Conservation (phyloP, 1,140 invertebrate genomes). For the Zaprionus nigranus region DNA sequence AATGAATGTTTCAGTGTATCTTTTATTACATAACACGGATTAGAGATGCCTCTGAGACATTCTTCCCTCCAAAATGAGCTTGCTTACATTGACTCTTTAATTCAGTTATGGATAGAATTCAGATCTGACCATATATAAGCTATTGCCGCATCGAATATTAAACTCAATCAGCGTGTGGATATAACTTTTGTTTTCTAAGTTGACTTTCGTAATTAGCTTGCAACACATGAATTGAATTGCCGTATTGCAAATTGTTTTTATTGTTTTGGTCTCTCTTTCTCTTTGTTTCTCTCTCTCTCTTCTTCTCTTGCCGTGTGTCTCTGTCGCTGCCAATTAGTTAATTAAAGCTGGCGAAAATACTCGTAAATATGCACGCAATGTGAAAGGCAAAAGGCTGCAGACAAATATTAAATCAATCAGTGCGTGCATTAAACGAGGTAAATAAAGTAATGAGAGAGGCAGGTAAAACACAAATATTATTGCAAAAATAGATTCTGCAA, state of each 20-base stretch:
- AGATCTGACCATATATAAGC: conserved; percentile 10
- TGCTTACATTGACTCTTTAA: conserved; percentile 39
- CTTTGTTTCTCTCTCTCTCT: background rate
- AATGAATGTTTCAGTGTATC: conserved; percentile 53
- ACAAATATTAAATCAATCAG: conserved; percentile 26
- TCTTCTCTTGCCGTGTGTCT: background rate
- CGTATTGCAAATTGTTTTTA: conserved; percentile 32
- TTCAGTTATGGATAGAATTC: conserved; percentile 58
- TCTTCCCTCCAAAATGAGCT: conserved; percentile 2
- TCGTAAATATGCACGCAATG: conserved; percentile 4
- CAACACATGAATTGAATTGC: conserved; percentile 50
- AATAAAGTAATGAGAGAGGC: background rate
- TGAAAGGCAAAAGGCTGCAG: conserved; percentile 21
- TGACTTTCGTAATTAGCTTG: conserved; percentile 50
- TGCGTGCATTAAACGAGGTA: conserved; percentile 10
- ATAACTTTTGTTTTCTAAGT: conserved; percentile 15
- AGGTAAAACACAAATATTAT: background rate
- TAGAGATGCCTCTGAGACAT: conserved; percentile 27
- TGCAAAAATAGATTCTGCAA: conserved; percentile 4
- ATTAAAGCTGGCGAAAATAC: conserved; percentile 58
- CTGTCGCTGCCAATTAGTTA: conserved; percentile 69
- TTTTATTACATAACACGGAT: conserved; percentile 72
- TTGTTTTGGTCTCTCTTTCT: background rate
- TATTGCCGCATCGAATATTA: conserved; percentile 42
- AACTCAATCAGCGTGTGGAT: conserved; percentile 72